Conservation (phyloP, 2,797 vertebrate genomes). For the Spheniscus humboldti region DNA sequence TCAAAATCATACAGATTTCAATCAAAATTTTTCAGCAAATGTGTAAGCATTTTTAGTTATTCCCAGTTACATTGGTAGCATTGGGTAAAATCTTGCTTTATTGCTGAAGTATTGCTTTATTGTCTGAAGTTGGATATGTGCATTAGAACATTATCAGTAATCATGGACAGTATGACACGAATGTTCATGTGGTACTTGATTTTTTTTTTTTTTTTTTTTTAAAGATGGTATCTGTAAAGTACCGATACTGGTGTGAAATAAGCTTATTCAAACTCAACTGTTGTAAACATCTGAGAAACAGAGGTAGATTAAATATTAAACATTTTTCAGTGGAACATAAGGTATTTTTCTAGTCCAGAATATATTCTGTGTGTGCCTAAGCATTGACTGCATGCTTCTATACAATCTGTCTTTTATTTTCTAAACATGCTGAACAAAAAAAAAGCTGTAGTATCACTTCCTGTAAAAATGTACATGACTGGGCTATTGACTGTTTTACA, state of each 20-base stretch:
- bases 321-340: background rate
- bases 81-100: background rate
- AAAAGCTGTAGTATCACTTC: conserved; percentile 42
- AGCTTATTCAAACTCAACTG: background rate
- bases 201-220: background rate
- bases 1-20: background rate
- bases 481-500: background rate
- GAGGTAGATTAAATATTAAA: background rate
- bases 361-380: background rate
- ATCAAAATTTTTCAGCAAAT: background rate
- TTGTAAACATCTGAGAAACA: background rate
- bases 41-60: background rate
- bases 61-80: background rate
- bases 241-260: background rate
- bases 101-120: background rate
- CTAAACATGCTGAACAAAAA: conserved; percentile 22
- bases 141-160: background rate
- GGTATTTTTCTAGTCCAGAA: background rate
- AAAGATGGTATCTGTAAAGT: background rate
- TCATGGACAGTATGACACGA: background rate
- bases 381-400: background rate
- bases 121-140: background rate
- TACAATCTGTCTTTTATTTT: conserved; percentile 29
- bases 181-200: background rate
- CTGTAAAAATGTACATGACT: conserved; percentile 22